Percentiles rank a stretch among this genome's conserved stretches.
Evolutionary conservation across 2,797 vertebrate species (phyloP).

Genomic region (Falco naumanni): DNA sequence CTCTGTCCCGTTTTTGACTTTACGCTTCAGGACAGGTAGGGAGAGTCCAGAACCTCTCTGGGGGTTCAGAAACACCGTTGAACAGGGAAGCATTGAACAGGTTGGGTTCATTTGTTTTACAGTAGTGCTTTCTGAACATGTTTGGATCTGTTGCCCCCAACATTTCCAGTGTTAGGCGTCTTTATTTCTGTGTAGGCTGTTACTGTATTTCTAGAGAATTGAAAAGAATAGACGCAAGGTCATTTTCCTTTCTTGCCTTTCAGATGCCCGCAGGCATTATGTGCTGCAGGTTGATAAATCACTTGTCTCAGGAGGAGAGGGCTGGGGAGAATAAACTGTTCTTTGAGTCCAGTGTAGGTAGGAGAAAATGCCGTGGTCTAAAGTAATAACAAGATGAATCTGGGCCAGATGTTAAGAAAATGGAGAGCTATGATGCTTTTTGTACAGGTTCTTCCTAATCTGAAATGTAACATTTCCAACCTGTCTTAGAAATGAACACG

Average conservation of each 20-base stretch:
- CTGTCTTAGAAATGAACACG: accelerated
- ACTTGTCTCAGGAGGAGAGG: background rate
- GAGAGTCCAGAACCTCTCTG: background rate
- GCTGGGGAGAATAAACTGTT: background rate
- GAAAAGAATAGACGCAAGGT: background rate
- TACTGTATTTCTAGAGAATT: background rate
- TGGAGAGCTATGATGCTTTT: background rate
- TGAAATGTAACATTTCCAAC: background rate
- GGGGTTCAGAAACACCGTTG: background rate
- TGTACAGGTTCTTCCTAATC: background rate
- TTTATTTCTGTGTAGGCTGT: background rate
- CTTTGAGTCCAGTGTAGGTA: background rate
- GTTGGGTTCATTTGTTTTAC: background rate
- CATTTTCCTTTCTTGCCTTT: background rate
- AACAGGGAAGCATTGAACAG: background rate
- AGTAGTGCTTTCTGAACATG: accelerated
- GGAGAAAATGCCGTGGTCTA: background rate
- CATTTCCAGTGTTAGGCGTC: accelerated
- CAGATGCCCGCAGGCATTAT: background rate
- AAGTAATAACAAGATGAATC: background rate
- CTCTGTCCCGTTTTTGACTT: too few relatives aligned
- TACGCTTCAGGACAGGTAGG: background rate
- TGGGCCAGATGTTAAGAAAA: background rate
- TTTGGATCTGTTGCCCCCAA: background rate
- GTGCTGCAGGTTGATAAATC: background rate